These are phyloP conservation scores for Ptychodera flava DNA, from an alignment of 35 echinoderm and acorn worm species.

Conservation along the genomic window DNA sequence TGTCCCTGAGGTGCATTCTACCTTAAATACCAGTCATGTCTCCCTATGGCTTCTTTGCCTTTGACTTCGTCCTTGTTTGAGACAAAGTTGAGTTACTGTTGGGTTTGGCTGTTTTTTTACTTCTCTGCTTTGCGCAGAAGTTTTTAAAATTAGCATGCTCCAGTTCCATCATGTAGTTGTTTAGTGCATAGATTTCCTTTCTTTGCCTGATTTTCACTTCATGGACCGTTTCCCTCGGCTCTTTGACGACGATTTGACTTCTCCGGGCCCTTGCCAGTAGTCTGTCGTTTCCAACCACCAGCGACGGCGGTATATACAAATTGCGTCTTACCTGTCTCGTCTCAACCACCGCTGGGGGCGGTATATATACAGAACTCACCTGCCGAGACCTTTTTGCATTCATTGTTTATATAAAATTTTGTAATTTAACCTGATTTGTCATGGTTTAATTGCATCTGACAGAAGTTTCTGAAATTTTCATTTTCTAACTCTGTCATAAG, in stretches of 20 bases:
- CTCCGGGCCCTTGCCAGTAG: not conserved
- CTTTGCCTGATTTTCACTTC: conserved; percentile 24
- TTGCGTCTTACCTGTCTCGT: not conserved
- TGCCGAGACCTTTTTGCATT: not conserved
- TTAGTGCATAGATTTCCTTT: conserved; percentile 88
- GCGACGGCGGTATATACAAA: not conserved
- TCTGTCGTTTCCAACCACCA: not conserved
- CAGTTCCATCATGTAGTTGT: conserved; percentile 92
- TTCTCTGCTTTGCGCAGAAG: conserved; percentile 35
- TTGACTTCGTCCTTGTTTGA: too few species aligned
- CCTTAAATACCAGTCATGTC: too few species aligned
- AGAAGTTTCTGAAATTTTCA: conserved; percentile 58
- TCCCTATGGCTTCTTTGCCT: too few species aligned
- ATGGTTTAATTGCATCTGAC: conserved; percentile 8
- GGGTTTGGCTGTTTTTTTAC: not conserved
- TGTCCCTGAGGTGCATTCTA: too few species aligned
- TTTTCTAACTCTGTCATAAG: conserved; percentile 91
- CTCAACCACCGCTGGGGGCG: not conserved
- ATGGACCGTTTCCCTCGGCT: not conserved
- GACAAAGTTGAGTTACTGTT: too few species aligned
- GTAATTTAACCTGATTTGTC: not conserved
- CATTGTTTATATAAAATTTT: not conserved
- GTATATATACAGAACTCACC: too few species aligned
- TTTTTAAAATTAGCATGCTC: conserved; percentile 60
- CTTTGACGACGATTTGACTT: not conserved